Percentiles rank a stretch among this genome's conserved stretches.
These are phyloP conservation scores for Camelus bactrianus DNA, from an alignment of 2,113 vertebrate genomes.

Conservation along the genomic window DNA sequence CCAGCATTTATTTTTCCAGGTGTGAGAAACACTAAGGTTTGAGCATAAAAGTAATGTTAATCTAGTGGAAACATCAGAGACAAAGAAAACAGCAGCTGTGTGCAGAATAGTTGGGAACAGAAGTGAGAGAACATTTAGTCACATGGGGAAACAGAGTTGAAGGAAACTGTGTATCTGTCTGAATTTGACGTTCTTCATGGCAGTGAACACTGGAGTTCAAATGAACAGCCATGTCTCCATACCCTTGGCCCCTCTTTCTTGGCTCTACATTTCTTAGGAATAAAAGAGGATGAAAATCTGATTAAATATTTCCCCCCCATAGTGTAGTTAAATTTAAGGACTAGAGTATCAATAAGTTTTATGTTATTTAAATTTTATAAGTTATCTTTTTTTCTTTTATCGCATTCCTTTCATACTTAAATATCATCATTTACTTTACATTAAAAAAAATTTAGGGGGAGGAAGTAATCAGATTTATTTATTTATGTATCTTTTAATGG, in stretches of 20 bases:
- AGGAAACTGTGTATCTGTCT: conserved; percentile 58
- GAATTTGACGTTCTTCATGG: conserved; percentile 41
- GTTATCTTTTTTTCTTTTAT: background rate
- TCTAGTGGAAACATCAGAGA: conserved; percentile 76
- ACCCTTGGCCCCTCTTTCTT: background rate
- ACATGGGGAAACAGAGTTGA: conserved; percentile 71
- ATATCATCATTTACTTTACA: background rate
- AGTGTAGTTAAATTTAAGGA: background rate
- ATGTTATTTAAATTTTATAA: background rate
- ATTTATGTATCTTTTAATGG: too few species aligned
- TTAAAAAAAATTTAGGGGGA: too few species aligned
- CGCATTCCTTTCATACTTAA: background rate
- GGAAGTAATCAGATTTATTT: too few species aligned
- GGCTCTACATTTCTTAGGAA: background rate
- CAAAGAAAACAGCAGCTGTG: conserved; percentile 74
- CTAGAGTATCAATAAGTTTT: background rate
- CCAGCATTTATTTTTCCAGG: conserved; percentile 66
- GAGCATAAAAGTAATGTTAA: conserved; percentile 70
- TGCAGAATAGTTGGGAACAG: conserved; percentile 69
- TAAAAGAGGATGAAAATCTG: conserved; percentile 30
- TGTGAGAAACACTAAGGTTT: conserved; percentile 66
- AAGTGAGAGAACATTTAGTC: conserved; percentile 55
- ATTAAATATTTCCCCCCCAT: background rate
- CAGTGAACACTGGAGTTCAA: conserved; percentile 15
- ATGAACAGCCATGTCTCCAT: conserved; percentile 7